Percentiles rank a stretch among this genome's conserved stretches.
Evolutionary conservation across 1,140 invertebrate species (phyloP).

Genomic region (Schlechtendalia chinensis): DNA sequence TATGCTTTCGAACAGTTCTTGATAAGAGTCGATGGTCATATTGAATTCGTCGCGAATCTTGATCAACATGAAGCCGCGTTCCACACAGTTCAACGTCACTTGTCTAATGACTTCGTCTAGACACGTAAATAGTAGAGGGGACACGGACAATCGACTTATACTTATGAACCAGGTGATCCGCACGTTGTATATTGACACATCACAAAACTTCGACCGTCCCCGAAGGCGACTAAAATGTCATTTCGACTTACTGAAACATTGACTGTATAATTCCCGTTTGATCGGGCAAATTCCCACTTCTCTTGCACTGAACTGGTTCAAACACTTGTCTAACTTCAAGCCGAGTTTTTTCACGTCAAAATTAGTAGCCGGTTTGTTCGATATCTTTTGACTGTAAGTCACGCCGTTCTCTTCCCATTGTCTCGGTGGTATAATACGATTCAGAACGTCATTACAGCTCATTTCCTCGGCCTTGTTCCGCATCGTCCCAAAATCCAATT

Average conservation of each 20-base stretch:
- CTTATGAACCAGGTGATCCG: too few relatives aligned
- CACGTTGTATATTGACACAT: too few relatives aligned
- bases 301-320: conserved; percentile 87
- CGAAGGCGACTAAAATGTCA: too few relatives aligned
- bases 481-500: too few relatives aligned
- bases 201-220: too few relatives aligned
- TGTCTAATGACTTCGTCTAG: conserved; percentile 50
- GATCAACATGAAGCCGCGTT: conserved; percentile 86
- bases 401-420: conserved; percentile 90
- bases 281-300: conserved; percentile 97
- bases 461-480: too few relatives aligned
- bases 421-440: conserved; percentile 60
- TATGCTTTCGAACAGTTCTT: conserved; percentile 93
- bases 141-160: too few relatives aligned
- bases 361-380: conserved; percentile 89
- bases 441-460: not conserved
- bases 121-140: too few relatives aligned
- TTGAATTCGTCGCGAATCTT: conserved; percentile 90
- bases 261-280: conserved; percentile 87
- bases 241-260: conserved; percentile 83
- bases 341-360: conserved; percentile 92
- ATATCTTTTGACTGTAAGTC: conserved; percentile 78
- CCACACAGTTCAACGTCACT: conserved; percentile 79
- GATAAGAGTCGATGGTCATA: conserved; percentile 94
- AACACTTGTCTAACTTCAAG: conserved; percentile 86